Evolutionary conservation across 2,888 invertebrate genomes (phyloP), one percentile per base, ranked within the genome.

Genomic region (Harpalus rubripes): DNA sequence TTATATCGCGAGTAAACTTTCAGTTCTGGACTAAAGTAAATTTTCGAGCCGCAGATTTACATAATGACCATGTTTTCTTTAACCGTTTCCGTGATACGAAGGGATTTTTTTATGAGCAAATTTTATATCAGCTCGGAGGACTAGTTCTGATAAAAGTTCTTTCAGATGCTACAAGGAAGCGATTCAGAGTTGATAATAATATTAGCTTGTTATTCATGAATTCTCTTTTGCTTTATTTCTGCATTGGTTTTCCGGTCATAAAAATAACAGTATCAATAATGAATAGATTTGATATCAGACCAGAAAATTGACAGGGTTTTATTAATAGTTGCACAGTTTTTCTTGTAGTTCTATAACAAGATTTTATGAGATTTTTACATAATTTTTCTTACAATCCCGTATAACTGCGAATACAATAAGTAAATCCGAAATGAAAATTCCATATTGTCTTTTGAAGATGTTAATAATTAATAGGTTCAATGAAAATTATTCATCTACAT

Each of bases 41-140:
- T 39, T 68, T 68, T 26, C 22, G 39, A 68, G n/a, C 39, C 58
- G 1, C 6, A 1, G 58, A 78, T 78, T 78, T 78, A 78, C 78
- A 78, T 78, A 78, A 78, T 78, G 58, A 78, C 56, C 78, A 26
- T 78, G 78, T 78, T 78, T 78, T 74, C 74, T 74, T 74, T 18
- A 74, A 52, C 52, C 44, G 74, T 74, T 56, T 78, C 58, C 78
- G 78, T 12, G 58, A 32, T 58, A 78, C 58, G 58, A 26, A 44
- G 72, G 39, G 18, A 76, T 76, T 32, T 78, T 78, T 78, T 78
- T 78, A 78, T 78, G 41, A 18, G 76, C 18, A 56, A 76, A 52
- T 76, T 76, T 76, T 68, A 68, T 68, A 16, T 32, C 8, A 3
- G 72, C 44, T 41, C 72, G 10, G 16, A 15, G 44, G 72, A 68